Evolutionary conservation across 2,888 invertebrate species (phyloP).

Genomic region (Rhimphoctona megacephalus): DNA sequence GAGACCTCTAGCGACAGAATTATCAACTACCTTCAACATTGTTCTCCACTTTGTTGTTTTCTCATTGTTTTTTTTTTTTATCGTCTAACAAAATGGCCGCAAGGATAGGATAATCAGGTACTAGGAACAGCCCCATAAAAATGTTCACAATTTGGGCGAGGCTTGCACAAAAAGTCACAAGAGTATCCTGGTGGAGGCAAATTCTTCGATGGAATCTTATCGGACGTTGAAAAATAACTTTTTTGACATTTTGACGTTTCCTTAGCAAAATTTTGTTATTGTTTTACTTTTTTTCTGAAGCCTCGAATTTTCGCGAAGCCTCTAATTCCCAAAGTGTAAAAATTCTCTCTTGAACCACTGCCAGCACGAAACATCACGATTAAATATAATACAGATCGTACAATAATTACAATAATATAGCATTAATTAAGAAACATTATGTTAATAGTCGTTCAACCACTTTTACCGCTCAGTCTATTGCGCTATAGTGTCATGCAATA

Average conservation of each 20-base stretch:
- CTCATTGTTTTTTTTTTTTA: conserved; percentile 23
- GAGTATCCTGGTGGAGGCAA: not conserved
- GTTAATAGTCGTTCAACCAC: conserved; percentile 82
- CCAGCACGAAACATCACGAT: conserved; percentile 81
- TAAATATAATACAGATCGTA: conserved; percentile 82
- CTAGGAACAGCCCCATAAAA: conserved; percentile 81
- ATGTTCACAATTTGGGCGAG: conserved; percentile 76
- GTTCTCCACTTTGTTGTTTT: not conserved
- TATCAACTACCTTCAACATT: conserved; percentile 21
- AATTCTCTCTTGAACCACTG: conserved; percentile 79
- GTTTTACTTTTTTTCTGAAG: not conserved
- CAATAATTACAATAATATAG: conserved; percentile 82
- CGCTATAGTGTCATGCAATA: conserved; percentile 83
- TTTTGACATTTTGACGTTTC: not conserved
- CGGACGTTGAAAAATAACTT: not conserved
- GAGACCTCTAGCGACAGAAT: conserved; percentile 59
- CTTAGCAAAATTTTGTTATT: no score
- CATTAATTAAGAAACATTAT: conserved; percentile 82
- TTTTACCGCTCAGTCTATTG: conserved; percentile 83
- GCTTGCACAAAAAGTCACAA: not conserved
- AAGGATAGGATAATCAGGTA: conserved; percentile 73
- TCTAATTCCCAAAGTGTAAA: conserved; percentile 72
- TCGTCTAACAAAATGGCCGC: conserved; percentile 52
- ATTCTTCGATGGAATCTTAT: not conserved
- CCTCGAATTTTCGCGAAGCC: not conserved